Base-by-base conservation (phyloP, 2,888 invertebrate genomes). In the Tridacna gigas region DNA sequence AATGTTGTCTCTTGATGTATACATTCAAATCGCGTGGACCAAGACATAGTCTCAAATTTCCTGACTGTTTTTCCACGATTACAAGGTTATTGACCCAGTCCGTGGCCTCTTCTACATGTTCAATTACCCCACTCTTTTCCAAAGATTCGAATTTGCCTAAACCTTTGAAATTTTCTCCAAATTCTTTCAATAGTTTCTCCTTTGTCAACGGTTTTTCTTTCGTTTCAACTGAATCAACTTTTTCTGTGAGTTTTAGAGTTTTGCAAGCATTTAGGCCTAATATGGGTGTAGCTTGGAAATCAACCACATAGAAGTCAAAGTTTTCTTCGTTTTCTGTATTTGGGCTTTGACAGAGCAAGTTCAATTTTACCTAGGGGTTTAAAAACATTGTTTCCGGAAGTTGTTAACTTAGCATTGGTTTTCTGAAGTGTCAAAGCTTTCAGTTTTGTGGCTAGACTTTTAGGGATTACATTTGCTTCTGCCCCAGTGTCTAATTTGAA, bases 61-160 rank as follows among this genome's bases (percentile, higher is more conserved):
- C 73, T 69, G 73, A 47, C 61, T 73, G 61, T 45, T 88, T 88
- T 74, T 85, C 86, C 28, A 77, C 73, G 12, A 84, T 73, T 3
- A 86, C 84, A 15, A 90, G 47, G 56, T 66, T 84, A 61, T 79
- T 85, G 15, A 88, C 86, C 89, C 86, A 89, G 26, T 88, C 83
- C 12, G 90, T 86, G 7, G 89, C 84, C 61, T 81, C 66, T 28
- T 85, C 79, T 7, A 83, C 80, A 13, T 28, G 26, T 47, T 13
- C n/a, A 73, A 77, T 47, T 3, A 79, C 66, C n/a, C 51, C 66
- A 25, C 22, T 25, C n/a, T 22, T 63, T 15, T 82, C 87, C 5
- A 90, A 61, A 15, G 74, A 79, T 61, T 74, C 48, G 26, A 74
- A 79, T 20, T 56, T 26, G 7, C 74, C 79, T 48, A 65, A 22